Evolutionary conservation across 2,797 vertebrate genomes (phyloP).

Genomic region (Merluccius polli): DNA sequence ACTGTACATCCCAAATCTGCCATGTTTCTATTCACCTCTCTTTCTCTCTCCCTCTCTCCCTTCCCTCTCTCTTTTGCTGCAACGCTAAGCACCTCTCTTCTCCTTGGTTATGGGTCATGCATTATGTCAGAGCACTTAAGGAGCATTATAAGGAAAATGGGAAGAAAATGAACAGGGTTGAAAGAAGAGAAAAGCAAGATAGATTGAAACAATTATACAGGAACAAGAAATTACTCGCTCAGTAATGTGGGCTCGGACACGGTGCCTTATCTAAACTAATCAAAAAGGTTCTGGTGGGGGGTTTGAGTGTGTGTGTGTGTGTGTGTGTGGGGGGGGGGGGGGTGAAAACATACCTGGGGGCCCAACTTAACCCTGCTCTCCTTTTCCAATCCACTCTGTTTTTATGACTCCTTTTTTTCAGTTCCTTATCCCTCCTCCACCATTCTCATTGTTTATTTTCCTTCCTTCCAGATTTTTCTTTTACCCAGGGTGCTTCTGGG

Average conservation of each 20-base stretch:
- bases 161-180: background rate
- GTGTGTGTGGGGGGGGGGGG: slow-evolving; percentile 4
- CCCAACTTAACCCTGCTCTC: slow-evolving; percentile 36
- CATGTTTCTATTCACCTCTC: background rate
- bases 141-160: background rate
- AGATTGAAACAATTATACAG: background rate
- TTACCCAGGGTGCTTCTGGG: slow-evolving; percentile 15
- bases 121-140: slow-evolving; percentile 6
- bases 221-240: background rate
- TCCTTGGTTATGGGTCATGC: background rate
- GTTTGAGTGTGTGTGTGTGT: background rate
- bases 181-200: background rate
- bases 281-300: slow-evolving; percentile 3
- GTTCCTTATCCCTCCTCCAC: slow-evolving; percentile 2
- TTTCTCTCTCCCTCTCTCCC: background rate
- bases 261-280: slow-evolving; percentile 25
- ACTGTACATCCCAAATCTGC: background rate
- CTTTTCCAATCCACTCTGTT: slow-evolving; percentile 34
- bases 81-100: background rate
- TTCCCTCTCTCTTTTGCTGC: background rate
- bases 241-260: background rate
- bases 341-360: slow-evolving; percentile 42
- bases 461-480: slow-evolving; percentile 34
- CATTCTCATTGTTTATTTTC: slow-evolving; percentile 42
- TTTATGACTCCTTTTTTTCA: slow-evolving; percentile 21